Percentiles rank a stretch among this genome's conserved stretches.
phyloP scores from a whole-genome alignment of 2,113 vertebrate species.

The Seriola rivoliana region DNA sequence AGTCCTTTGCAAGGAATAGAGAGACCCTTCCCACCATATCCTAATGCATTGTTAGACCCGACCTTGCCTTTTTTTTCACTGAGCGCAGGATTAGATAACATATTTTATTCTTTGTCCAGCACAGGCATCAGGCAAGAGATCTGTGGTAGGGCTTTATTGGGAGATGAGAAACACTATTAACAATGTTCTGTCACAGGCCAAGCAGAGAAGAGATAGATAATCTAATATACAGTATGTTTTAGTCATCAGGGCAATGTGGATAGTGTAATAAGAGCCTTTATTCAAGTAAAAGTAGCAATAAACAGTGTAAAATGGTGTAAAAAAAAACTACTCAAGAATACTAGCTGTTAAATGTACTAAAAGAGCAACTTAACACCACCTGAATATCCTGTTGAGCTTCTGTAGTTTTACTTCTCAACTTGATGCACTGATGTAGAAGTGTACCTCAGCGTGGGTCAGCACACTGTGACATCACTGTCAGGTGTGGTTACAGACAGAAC shows the following conservation, averaged over 20 bases:
- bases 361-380: not conserved
- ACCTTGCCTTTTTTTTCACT: slow-evolving; percentile 53
- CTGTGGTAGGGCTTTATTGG: slow-evolving; percentile 38
- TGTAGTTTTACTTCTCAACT: not conserved
- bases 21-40: slow-evolving; percentile 43
- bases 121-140: slow-evolving; percentile 24
- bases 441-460: not conserved
- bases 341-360: not conserved
- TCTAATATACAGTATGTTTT: slow-evolving; percentile 19
- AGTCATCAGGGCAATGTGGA: slow-evolving; percentile 6
- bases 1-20: slow-evolving; percentile 36
- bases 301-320: not conserved
- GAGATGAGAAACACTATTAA: slow-evolving; percentile 52
- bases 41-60: slow-evolving; percentile 50
- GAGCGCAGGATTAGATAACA: slow-evolving; percentile 43
- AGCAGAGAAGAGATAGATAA: slow-evolving; percentile 14
- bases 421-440: not conserved
- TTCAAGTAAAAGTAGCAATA: not conserved
- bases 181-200: slow-evolving; percentile 18
- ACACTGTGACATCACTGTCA: not conserved
- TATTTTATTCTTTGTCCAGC: slow-evolving; percentile 41
- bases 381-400: not conserved
- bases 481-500: not conserved
- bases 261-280: not conserved
- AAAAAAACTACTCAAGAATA: not conserved